Percentiles rank a stretch among this genome's conserved stretches.
These are phyloP conservation scores for Equus quagga DNA, from an alignment of 2,113 vertebrate species.

Conservation along the genomic window DNA sequence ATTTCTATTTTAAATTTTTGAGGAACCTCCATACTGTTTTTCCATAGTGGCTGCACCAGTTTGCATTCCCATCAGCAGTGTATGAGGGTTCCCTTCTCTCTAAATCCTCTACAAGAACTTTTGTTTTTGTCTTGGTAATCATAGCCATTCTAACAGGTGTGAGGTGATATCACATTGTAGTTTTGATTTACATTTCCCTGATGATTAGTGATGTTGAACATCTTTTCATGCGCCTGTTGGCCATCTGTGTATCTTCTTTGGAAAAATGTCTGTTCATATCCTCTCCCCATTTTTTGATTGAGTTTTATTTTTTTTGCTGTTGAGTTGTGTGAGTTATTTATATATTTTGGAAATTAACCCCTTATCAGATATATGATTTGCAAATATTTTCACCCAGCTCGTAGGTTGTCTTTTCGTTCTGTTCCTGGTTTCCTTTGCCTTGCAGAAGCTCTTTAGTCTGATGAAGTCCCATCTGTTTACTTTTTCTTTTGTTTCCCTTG, in stretches of 20 bases:
- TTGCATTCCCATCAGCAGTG: neutral
- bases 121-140: neutral
- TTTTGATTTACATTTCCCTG: neutral
- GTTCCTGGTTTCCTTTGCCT: neutral
- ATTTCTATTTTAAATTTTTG: neutral
- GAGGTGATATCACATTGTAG: neutral
- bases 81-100: neutral
- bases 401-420: neutral
- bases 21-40: neutral
- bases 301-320: neutral
- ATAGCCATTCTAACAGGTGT: neutral
- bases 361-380: neutral
- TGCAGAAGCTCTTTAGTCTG: neutral
- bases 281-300: neutral
- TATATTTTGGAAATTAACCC: neutral
- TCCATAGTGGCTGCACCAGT: neutral
- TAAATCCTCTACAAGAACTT: neutral
- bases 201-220: neutral
- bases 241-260: neutral
- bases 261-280: neutral
- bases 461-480: neutral
- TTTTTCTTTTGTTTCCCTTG: neutral
- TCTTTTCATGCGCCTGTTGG: neutral
- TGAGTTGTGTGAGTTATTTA: neutral
- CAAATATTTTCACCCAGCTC: neutral